Evolutionary conservation across 2,797 vertebrate species (phyloP).

Genomic region (Gallinago solitaria): DNA sequence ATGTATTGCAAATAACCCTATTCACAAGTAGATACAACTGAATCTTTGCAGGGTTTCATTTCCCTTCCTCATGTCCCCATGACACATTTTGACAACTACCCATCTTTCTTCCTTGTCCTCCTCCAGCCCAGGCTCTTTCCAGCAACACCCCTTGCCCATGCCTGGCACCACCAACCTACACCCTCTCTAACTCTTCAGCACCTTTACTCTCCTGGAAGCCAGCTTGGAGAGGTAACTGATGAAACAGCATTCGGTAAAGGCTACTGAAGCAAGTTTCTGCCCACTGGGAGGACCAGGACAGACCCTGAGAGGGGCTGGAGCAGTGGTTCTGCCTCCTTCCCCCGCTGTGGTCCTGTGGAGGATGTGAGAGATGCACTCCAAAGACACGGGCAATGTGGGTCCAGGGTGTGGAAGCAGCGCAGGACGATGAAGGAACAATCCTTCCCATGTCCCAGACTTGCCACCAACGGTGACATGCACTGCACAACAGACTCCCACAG

Average conservation of each 20-base stretch:
- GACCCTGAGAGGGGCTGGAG: background rate
- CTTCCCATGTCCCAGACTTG: background rate
- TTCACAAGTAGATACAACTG: background rate
- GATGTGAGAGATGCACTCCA: fast-evolving
- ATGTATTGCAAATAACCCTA: background rate
- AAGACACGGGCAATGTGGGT: fast-evolving
- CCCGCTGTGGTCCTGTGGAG: background rate
- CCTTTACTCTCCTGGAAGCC: background rate
- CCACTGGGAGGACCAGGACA: background rate
- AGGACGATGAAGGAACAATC: background rate
- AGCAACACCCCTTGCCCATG: background rate
- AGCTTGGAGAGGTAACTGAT: background rate
- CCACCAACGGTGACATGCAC: fast-evolving
- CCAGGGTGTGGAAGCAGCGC: background rate
- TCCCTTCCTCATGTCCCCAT: background rate
- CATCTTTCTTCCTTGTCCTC: background rate
- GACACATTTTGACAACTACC: background rate
- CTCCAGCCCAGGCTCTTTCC: background rate
- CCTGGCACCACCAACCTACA: background rate
- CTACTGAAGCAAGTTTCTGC: background rate
- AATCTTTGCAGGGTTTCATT: background rate
- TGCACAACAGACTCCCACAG: background rate
- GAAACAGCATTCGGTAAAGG: background rate
- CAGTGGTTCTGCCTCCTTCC: background rate
- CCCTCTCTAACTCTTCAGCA: background rate